Conservation (phyloP, 2,113 vertebrate species). For the Albula glossodonta region DNA sequence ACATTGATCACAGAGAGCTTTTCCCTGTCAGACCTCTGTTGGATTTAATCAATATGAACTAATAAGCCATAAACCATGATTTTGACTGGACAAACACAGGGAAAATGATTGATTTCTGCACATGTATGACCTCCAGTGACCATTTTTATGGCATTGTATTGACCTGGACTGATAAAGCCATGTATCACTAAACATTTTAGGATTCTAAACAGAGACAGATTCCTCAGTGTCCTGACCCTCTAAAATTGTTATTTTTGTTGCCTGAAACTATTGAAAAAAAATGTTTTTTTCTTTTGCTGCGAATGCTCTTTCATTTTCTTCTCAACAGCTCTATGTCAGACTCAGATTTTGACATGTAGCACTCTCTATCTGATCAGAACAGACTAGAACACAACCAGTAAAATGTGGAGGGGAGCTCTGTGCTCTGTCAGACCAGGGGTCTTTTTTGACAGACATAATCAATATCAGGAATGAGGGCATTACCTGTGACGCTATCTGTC, state of each 20-base stretch:
- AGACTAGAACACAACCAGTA: background rate
- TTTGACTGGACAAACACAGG: background rate
- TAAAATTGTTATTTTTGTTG: background rate
- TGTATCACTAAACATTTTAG: background rate
- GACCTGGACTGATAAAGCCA: background rate
- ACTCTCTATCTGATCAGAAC: background rate
- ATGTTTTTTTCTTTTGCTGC: no score
- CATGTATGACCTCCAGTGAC: background rate
- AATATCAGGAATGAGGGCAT: background rate
- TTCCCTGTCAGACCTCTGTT: background rate
- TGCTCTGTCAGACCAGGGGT: background rate
- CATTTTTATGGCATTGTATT: background rate
- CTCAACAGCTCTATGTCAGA: background rate
- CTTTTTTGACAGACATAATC: background rate
- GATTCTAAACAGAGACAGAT: background rate
- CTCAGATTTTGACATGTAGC: no score
- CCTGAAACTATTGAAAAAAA: no score
- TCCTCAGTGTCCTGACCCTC: background rate
- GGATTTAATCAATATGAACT: conserved; percentile 4
- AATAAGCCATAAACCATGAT: background rate
- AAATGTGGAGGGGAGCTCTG: background rate
- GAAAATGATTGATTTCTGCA: background rate
- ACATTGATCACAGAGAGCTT: background rate
- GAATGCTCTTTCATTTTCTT: background rate
- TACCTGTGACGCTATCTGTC: background rate